Evolutionary conservation across 1,140 invertebrate genomes (phyloP).

Genomic region (Micrasema longulum): DNA sequence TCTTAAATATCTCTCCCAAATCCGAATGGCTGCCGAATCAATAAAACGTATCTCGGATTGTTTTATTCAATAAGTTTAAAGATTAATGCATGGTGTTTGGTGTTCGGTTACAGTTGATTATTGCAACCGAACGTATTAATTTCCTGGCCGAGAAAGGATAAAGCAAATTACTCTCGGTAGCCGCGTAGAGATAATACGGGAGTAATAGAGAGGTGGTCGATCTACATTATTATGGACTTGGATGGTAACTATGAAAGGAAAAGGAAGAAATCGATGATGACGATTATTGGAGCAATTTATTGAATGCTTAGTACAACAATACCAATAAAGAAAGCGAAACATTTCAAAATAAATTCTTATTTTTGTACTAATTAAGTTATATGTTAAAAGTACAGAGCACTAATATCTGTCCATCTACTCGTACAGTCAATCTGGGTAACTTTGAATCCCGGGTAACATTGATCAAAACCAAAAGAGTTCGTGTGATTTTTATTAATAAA

Average conservation of each 20-base stretch:
- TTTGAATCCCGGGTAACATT: too few relatives aligned
- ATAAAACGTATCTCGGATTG: slow-evolving; percentile 20
- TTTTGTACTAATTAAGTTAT: too few relatives aligned
- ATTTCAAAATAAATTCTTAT: too few relatives aligned
- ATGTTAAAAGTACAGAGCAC: too few relatives aligned
- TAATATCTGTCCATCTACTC: too few relatives aligned
- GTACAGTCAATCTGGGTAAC: too few relatives aligned
- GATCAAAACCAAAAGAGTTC: too few relatives aligned
- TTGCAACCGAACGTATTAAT: slow-evolving; percentile 36
- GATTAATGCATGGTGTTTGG: slow-evolving; percentile 22
- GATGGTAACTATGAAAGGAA: slow-evolving; percentile 9
- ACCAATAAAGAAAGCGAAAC: not conserved
- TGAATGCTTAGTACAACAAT: slow-evolving; percentile 1
- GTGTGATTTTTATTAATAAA: too few relatives aligned
- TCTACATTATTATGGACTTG: slow-evolving; percentile 11
- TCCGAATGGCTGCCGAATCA: slow-evolving; percentile 22
- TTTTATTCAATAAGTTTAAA: slow-evolving; percentile 17
- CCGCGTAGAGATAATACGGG: not conserved
- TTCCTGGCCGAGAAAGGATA: slow-evolving; percentile 15
- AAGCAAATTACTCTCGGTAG: slow-evolving; percentile 4
- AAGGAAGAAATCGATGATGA: slow-evolving; percentile 31
- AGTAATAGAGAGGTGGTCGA: too few relatives aligned
- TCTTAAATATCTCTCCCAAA: too few relatives aligned
- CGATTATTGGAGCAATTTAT: slow-evolving; percentile 33
- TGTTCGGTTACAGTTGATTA: slow-evolving; percentile 34